Percentiles rank a stretch among this genome's conserved stretches.
These are phyloP conservation scores for Patiria pectinifera DNA, from an alignment of 53 echinoderm and acorn worm genomes.

Conservation along the genomic window DNA sequence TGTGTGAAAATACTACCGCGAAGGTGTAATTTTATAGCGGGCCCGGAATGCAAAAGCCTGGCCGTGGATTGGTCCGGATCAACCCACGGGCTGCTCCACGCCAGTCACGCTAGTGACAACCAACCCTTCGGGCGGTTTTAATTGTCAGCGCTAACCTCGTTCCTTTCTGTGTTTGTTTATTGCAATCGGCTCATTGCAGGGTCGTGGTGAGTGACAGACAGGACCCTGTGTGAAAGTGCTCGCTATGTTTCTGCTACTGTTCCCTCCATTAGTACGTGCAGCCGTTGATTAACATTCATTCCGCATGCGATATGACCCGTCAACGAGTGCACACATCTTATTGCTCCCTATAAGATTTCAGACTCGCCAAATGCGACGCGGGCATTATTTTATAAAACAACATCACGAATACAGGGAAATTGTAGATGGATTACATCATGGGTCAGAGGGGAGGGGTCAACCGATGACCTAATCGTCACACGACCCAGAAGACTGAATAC, in stretches of 20 bases:
- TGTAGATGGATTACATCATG: conserved; percentile 40
- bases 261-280: background rate
- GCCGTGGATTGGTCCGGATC: conserved; percentile 29
- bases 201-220: conserved; percentile 38
- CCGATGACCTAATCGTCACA: conserved; percentile 35
- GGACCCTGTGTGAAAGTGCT: background rate
- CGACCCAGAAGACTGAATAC: background rate
- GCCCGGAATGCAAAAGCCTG: conserved; percentile 18
- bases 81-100: background rate
- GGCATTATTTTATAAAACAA: background rate
- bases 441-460: conserved; percentile 22
- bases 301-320: background rate
- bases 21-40: conserved; percentile 43
- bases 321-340: background rate
- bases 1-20: conserved; percentile 3
- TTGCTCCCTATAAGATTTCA: conserved; percentile 7
- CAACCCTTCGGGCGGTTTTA: conserved; percentile 33
- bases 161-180: conserved; percentile 50
- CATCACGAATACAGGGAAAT: background rate
- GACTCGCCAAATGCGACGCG: background rate
- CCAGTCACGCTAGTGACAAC: conserved; percentile 24
- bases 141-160: conserved; percentile 61
- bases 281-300: background rate
- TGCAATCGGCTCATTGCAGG: conserved; percentile 41
- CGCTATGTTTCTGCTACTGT: conserved; percentile 26